Conservation (phyloP, 2,113 vertebrate species). For the Mellivora capensis region DNA sequence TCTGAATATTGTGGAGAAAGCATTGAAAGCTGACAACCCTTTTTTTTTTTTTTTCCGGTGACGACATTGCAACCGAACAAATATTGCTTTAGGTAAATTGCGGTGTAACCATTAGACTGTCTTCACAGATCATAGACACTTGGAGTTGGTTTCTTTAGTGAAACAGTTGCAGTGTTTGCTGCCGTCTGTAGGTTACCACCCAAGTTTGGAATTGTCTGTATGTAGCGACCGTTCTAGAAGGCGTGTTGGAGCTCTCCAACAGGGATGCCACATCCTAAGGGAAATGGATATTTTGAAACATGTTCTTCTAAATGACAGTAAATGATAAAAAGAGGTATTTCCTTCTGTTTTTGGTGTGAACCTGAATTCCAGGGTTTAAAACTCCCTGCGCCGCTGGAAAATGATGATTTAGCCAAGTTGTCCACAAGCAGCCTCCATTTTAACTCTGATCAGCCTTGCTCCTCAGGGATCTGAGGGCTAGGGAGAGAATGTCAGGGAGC, state of each 20-base stretch:
- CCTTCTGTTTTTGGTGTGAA: neutral
- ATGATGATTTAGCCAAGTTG: neutral
- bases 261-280: neutral
- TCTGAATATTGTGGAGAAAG: neutral
- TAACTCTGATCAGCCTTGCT: neutral
- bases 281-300: neutral
- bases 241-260: neutral
- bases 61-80: conserved; percentile 50
- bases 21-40: neutral
- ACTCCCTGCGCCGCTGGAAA: neutral
- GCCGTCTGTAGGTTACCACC: neutral
- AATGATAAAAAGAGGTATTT: neutral
- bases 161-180: neutral
- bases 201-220: neutral
- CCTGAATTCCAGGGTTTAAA: neutral
- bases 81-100: conserved; percentile 49
- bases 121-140: neutral
- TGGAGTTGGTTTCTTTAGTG: conserved; percentile 16
- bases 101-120: neutral
- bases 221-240: neutral
- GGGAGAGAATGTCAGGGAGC: neutral
- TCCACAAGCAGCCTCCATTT: neutral
- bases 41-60: neutral
- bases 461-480: neutral
- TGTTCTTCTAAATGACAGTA: neutral